Base-by-base conservation (phyloP, 2,888 invertebrate species). In the Eristalis tenax region DNA sequence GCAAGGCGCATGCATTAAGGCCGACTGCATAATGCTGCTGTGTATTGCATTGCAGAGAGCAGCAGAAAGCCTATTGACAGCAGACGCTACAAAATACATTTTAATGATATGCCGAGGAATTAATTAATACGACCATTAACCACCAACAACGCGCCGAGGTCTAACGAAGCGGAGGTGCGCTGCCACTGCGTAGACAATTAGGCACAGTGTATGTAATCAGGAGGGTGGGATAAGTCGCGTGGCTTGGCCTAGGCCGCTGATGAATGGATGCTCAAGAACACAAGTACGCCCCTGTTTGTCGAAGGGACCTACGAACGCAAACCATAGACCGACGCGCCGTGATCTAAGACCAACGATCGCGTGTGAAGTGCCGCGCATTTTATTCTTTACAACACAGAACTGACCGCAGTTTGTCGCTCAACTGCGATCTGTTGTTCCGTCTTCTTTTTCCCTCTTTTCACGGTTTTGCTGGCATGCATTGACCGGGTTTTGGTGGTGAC, bases 91-190 rank as follows among this genome's bases (percentile, higher is more conserved):
- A 75, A 80, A 80, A 83, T 83, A 65, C 79, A 76, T 69, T 87
- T 87, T 83, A 87, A 83, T 76, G 87, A 73, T 83, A 87, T 87
- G 79, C 61, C 57, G 57, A 50, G 71, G 73, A 87, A 83, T 87
- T 80, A 83, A 80, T 83, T 87, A 75, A 76, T 76, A 40, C 69
- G 65, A 13, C 76, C 76, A 83, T 83, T 83, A 83, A 70, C 73
- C 76, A 69, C 68, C 73, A 66, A 40, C 66, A 65, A 59, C 32
- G 75, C 57, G 22, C 22, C 18, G 3, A 23, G 4, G 13, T 6
- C 40, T 63, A 63, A 22, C 50, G 64, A 10, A 0, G 18, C 28
- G n/a, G 64, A 6, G 32, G 10, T 10, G 32, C 28, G 22, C 50
- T 66, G 63, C 74, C 68, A 18, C 57, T 69, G 56, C 74, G 68